Conservation (phyloP, 2,113 vertebrate genomes). For the Psammodynastes pulverulentus region DNA sequence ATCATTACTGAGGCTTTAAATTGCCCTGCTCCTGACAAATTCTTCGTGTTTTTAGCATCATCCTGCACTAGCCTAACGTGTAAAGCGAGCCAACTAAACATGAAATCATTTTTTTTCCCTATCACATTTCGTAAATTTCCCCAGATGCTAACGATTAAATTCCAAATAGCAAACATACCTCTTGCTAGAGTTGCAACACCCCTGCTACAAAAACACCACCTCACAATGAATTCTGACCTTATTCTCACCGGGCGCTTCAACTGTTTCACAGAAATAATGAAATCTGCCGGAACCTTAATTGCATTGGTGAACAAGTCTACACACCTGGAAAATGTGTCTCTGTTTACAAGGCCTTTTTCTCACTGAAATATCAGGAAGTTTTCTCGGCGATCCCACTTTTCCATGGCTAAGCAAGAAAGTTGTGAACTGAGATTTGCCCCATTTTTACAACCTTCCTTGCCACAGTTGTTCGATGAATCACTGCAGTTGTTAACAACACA, state of each 20-base stretch:
- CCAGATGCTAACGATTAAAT: background rate
- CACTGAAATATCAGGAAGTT: background rate
- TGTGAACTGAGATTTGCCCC: background rate
- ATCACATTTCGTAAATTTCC: background rate
- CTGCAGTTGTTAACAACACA: background rate
- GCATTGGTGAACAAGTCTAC: background rate
- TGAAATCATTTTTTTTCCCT: background rate
- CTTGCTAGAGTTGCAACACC: background rate
- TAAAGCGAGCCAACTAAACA: background rate
- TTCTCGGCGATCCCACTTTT: background rate
- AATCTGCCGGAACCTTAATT: background rate
- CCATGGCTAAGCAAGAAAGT: background rate
- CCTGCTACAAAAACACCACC: background rate
- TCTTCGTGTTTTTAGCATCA: background rate
- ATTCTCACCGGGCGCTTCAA: background rate
- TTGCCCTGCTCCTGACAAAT: background rate
- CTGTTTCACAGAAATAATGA: conserved; percentile 9
- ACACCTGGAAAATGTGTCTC: background rate
- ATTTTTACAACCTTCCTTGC: background rate
- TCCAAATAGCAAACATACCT: background rate
- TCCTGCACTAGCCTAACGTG: background rate
- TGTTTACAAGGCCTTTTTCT: background rate
- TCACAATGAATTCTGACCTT: background rate
- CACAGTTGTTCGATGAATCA: background rate
- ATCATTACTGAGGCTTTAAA: background rate